Conservation (phyloP, 2,797 vertebrate genomes). For the Mallotus villosus region DNA sequence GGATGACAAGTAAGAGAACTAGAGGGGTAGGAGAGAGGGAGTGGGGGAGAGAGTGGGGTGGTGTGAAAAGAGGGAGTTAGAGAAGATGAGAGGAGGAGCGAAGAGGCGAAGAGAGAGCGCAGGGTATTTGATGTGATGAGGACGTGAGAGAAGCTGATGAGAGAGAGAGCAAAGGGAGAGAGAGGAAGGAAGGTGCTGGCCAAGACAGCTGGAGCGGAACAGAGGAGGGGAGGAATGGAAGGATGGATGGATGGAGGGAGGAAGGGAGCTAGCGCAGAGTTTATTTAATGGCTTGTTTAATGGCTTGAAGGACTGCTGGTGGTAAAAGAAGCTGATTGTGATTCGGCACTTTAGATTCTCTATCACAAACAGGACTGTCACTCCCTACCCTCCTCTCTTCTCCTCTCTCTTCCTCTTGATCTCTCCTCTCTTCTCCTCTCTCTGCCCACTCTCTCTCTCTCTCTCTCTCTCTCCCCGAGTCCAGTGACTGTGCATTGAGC, state of each 20-base stretch:
- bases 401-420: neutral
- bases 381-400: neutral
- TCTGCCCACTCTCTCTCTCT: neutral
- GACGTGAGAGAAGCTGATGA: constrained; percentile 46
- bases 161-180: constrained; percentile 22
- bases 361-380: neutral
- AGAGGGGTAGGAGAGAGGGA: too few relatives aligned
- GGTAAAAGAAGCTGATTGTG: constrained; percentile 32
- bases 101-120: too few relatives aligned
- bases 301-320: constrained; percentile 33
- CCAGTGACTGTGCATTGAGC: too few relatives aligned
- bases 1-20: too few relatives aligned
- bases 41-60: constrained; percentile 29
- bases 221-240: constrained; percentile 5
- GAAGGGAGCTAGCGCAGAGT: constrained; percentile 24
- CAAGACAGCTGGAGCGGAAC: constrained; percentile 49
- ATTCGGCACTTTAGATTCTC: constrained; percentile 13
- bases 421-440: neutral
- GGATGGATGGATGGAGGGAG: constrained; percentile 24
- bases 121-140: constrained; percentile 26
- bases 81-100: too few relatives aligned
- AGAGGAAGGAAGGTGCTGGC: constrained; percentile 39
- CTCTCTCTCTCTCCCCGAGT: neutral
- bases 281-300: constrained; percentile 25
- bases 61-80: too few relatives aligned